Conservation (phyloP, 2,888 invertebrate species). For the Eurytoma californica region DNA sequence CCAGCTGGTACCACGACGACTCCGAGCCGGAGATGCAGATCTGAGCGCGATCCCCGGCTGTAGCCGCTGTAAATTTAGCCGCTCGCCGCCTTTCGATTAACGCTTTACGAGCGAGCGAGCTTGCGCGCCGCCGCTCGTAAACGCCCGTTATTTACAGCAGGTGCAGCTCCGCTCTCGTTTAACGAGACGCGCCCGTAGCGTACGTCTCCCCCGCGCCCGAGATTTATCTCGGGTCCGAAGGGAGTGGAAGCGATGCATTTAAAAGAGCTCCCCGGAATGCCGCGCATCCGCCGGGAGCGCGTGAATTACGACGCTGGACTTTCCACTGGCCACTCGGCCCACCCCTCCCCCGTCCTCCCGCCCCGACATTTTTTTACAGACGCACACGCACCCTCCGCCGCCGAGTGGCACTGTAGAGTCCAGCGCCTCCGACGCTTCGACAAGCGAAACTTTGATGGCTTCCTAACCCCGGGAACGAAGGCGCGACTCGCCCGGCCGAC, state of each 20-base stretch:
- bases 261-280: conserved; percentile 5
- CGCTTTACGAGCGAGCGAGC: conserved; percentile 20
- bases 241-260: conserved; percentile 22
- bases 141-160: conserved; percentile 41
- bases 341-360: background rate
- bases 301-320: conserved; percentile 61
- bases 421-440: conserved; percentile 57
- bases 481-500: conserved; percentile 25
- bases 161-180: conserved; percentile 6
- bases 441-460: conserved; percentile 49
- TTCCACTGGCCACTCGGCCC: conserved; percentile 67
- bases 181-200: background rate
- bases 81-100: conserved; percentile 38
- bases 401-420: conserved; percentile 72
- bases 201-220: conserved; percentile 11
- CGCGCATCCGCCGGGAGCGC: conserved; percentile 1
- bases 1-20: conserved; percentile 69
- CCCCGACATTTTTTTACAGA: conserved; percentile 39
- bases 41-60: conserved; percentile 57
- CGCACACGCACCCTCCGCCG: background rate
- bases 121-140: conserved; percentile 32
- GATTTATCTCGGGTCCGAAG: conserved; percentile 24
- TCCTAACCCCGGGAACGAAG: conserved; percentile 56
- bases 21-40: conserved; percentile 74
- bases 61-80: conserved; percentile 28